Evolutionary conservation across 2,888 invertebrate species (phyloP), one percentile per base, ranked within the genome.

Genomic region (Acanthosepion pharaonis): DNA sequence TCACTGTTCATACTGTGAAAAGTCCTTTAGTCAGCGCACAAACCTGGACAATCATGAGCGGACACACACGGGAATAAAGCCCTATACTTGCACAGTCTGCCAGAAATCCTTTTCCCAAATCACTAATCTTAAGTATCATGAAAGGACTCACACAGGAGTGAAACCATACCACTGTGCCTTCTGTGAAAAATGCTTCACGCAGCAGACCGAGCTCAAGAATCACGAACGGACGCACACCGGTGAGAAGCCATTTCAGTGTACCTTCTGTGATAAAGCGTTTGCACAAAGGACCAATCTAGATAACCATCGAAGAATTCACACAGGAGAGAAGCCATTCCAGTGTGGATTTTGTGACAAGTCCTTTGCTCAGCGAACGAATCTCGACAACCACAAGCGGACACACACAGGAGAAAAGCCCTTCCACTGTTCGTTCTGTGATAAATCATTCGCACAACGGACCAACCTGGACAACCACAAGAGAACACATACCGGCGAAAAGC

Each of bases 151-250:
- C 51, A 92, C 49, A 49, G 92, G 92, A 48, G 92, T 92, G 9
- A 92, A 92, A 92, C 92, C 92, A 28, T 92, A 92, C n/a, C 20
- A 49, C n/a, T 92, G 92, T 92, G 92, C 92, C 92, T 92, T 92
- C 92, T 92, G 92, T 25, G 92, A 92, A 48, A 92, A 92, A 51
- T 92, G 49, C 49, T 92, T 92, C 92, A 92, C 92, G 48, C 92
- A 92, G 51, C 92, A 92, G 51, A 92, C 92, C 48, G 92, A 92
- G 51, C 92, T 92, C 51, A 92, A 92, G 51, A 92, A 92, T 5
- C 92, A 92, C 28, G 92, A 92, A 92, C 92, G 92, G 48, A 92
- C 92, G 51, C 92, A 92, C 20, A 92, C 92, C 48, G 92, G 92
- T 28, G 92, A 92, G 51, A 92, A 92, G 51, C 92, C 92, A 9